Evolutionary conservation across 2,888 invertebrate species (phyloP), one percentile per base, ranked within the genome.

Genomic region (Leptopilina myrica): DNA sequence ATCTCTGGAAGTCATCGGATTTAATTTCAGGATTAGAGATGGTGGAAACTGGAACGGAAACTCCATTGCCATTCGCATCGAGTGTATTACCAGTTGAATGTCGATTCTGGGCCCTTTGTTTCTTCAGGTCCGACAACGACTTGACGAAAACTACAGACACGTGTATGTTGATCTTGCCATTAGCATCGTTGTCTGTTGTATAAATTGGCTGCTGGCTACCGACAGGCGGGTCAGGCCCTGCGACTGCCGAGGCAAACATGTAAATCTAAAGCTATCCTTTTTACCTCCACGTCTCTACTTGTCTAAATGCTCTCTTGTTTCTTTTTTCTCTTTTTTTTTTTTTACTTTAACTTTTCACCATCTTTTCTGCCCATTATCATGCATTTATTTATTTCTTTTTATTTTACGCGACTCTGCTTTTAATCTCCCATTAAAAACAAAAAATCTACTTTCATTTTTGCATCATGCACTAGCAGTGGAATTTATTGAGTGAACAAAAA

Each of bases 41-140:
- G 86, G 92, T 81, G 79, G 90, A 86, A 15, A 89, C 89, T 65
- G 93, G 93, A 79, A 92, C 92, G 84, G 92, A 91, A 7, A 93
- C 93, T 33, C 87, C 87, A 49, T 88, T 89, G 6, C 88, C 88
- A 81, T 91, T 93, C 78, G 93, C 81, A 78, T 89, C 88, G 46
- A 88, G 59, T 86, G 93, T 78, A 93, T 93, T 80, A 91, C 89
- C 88, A 92, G 91, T 59, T 76, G 83, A 79, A 89, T 95, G 95
- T 87, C 97, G 93, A 87, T 96, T 96, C 88, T 96, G 96, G 83
- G 97, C 95, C 84, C 98, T 94, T 90, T 98, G 97, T 92, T 98
- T 98, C 93, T 98, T 98, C 91, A 98, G 93, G 92, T 98, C 98
- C 77, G 98, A 96, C 87, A 98, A 94, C 76, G 98, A 98, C 86